These are phyloP conservation scores for Acridotheres tristis DNA, from an alignment of 2,797 vertebrate species.

Conservation along the genomic window DNA sequence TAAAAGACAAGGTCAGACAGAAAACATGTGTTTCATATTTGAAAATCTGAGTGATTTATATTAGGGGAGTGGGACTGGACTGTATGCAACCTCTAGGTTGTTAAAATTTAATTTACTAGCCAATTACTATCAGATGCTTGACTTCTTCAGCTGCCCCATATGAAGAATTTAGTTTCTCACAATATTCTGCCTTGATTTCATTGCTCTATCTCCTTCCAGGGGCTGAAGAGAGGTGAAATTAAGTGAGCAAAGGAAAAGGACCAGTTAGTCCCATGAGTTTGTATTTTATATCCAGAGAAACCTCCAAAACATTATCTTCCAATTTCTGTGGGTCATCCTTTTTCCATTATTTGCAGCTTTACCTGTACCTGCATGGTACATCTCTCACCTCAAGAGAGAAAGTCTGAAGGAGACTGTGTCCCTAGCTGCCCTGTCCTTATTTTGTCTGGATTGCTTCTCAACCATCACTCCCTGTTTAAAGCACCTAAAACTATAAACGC, in stretches of 20 bases:
- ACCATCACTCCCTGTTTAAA: not conserved
- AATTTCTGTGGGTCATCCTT: not conserved
- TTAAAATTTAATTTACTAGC: conserved; percentile 61
- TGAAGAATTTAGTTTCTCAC: not conserved
- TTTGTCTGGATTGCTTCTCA: not conserved
- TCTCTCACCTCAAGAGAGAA: not conserved
- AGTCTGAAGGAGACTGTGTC: not conserved
- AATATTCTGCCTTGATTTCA: not conserved
- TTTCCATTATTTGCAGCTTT: not conserved
- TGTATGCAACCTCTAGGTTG: conserved; percentile 15
- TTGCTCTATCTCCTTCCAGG: not conserved
- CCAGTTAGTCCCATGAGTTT: not conserved
- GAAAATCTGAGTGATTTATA: conserved; percentile 39
- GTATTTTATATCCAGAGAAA: not conserved
- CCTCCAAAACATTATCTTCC: not conserved
- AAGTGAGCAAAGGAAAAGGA: not conserved
- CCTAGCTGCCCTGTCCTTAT: not conserved
- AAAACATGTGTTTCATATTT: conserved; percentile 60
- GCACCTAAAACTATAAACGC: not conserved
- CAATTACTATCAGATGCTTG: conserved; percentile 57
- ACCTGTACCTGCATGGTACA: not conserved
- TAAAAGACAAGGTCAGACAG: conserved; percentile 47
- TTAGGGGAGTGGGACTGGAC: conserved; percentile 36
- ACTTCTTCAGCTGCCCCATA: not conserved
- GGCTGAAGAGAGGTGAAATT: not conserved